A percentile compares a stretch with the other conserved stretches of the same genome.
phyloP scores from a whole-genome alignment of 2,888 invertebrate species.

The Hirudinaria manillensis region DNA sequence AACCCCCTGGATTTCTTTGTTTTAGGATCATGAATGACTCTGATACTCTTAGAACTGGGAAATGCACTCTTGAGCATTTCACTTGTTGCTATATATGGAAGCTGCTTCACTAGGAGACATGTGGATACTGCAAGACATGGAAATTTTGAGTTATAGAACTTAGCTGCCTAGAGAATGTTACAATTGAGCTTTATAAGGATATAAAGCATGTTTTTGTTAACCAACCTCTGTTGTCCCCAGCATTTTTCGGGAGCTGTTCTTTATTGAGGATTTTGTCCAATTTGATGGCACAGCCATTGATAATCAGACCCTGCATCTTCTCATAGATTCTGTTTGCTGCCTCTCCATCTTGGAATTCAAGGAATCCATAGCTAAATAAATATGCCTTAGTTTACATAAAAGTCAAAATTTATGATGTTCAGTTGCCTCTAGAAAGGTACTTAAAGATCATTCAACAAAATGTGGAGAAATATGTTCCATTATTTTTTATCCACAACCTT shows the following conservation, averaged over 20 bases:
- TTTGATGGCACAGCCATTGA: not conserved
- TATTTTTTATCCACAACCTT: not conserved
- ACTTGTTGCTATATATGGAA: not conserved
- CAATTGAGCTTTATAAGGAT: no score
- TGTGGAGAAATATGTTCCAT: not conserved
- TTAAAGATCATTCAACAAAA: no score
- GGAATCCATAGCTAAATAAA: conserved; percentile 1
- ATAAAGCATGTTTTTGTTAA: no score
- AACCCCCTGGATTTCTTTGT: conserved; percentile 8
- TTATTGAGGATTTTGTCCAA: not conserved
- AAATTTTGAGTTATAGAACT: not conserved
- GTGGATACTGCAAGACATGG: not conserved
- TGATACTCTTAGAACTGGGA: not conserved
- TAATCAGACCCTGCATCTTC: conserved; percentile 3
- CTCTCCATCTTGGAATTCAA: not conserved
- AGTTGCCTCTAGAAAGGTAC: not conserved
- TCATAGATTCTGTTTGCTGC: not conserved
- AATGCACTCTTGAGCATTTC: conserved; percentile 6
- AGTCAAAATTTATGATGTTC: not conserved
- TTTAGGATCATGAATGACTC: not conserved
- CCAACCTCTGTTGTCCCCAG: not conserved
- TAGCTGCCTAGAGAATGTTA: no score
- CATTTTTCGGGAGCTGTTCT: not conserved
- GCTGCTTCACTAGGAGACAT: not conserved
- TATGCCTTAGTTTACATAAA: not conserved